A percentile compares a stretch with the other conserved stretches of the same genome.
Conservation (phyloP, 1,140 invertebrate genomes). For the Anoplolepis gracilipes region DNA sequence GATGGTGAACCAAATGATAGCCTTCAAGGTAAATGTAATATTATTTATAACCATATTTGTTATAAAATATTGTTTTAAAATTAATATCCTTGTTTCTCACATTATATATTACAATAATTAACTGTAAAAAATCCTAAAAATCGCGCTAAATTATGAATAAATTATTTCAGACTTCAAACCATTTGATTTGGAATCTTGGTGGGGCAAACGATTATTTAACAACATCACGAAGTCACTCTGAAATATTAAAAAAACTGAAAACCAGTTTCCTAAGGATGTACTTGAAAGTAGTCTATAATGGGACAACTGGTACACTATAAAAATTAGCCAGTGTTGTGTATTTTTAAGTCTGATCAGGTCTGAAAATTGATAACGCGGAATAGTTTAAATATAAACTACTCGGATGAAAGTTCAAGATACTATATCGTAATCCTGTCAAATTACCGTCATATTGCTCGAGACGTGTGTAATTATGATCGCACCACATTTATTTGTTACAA, state of each 20-base stretch:
- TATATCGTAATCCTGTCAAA: not conserved
- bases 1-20: conserved; percentile 89
- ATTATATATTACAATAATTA: not conserved
- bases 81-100: conserved; percentile 36
- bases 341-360: conserved; percentile 31
- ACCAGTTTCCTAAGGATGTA: conserved; percentile 38
- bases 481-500: not conserved
- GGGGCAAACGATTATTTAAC: conserved; percentile 93
- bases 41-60: not conserved
- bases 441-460: conserved; percentile 1
- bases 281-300: conserved; percentile 57
- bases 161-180: conserved; percentile 91
- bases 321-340: conserved; percentile 42
- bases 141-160: conserved; percentile 18
- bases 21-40: conserved; percentile 85
- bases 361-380: conserved; percentile 31
- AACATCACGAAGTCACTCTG: conserved; percentile 92
- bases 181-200: conserved; percentile 95
- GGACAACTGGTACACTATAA: conserved; percentile 30
- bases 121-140: conserved; percentile 9
- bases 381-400: conserved; percentile 50
- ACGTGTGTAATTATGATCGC: not conserved
- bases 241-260: conserved; percentile 69
- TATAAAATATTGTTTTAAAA: not conserved
- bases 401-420: conserved; percentile 23